Evolutionary conservation across 2,888 invertebrate species (phyloP), one percentile per base, ranked within the genome.

Genomic region (Sarcophaga rosellei): DNA sequence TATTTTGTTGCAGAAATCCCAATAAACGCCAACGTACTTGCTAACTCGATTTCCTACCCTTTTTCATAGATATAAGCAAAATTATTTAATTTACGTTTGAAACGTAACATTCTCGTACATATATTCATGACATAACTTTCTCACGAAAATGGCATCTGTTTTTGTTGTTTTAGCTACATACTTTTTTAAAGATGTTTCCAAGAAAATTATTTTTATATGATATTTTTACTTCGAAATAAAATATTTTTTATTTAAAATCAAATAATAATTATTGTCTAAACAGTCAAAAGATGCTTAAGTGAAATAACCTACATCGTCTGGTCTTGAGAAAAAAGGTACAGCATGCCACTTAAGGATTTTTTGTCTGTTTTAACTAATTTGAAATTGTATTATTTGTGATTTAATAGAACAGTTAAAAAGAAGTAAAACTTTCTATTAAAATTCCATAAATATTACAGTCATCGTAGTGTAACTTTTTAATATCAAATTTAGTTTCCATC

Each of bases 11-110:
- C 89, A 89, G 89, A 86, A 89, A 86, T 85, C 85, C 86, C 59
- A 78, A 86, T 80, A 89, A 89, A 85, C 88, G 89, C 47, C 89
- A 89, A 87, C 88, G 87, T 86, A 89, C 88, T 78, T 88, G 88
- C 81, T 89, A 85, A 88, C 81, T 74, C 63, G 65, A 68, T 73
- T 70, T 74, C 66, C 61, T 53, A 69, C 47, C 20, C 66, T 65
- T 63, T 68, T 68, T 68, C 15, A 59, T 70, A 21, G 47, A 69
- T 59, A 21, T 20, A 47, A 59, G 12, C 17, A 62, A 69, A 59
- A 20, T 70, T 66, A 59, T 62, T 69, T 68, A 1, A 69, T 5
- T 73, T 81, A 78, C 86, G 74, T 82, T 81, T 66, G 15, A 68
- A 75, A 65, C 78, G 84, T 84, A 86, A 72, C 47, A 61, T 35